Base-by-base conservation (phyloP, 2,113 vertebrate genomes). In the Hippocampus barbouri region DNA sequence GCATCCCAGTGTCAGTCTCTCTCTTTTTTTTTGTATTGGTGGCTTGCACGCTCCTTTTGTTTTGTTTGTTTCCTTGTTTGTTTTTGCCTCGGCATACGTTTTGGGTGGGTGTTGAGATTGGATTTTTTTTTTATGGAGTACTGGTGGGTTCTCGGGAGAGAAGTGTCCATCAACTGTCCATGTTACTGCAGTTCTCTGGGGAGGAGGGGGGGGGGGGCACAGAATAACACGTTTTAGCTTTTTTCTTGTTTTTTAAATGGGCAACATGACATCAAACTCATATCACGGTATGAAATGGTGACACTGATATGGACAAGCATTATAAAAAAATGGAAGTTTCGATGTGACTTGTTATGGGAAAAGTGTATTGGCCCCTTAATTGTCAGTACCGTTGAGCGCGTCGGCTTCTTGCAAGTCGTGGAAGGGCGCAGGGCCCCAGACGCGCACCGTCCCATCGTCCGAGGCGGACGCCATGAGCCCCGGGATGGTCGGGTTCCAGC, bases 161-260 rank as follows among this genome's bases (percentile, higher is more conserved):
- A 92, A 93, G 94, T 89, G 93, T 94, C 92, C 95, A 98, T 99
- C 97, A 99, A 97, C 97, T 99, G 95, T 99, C 96, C 97, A 98
- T 98, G 90, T 95, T 98, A 93, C 95, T 97, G 97, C 95, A 95
- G 93, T 96, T 97, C 92, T 99, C 97, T 98, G 92, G 49, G 73
- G 83, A 74, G 75, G 34, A 5, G 30, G 30, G 30, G 30, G 30
- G 30, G 30, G 30, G 34, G 34, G 0, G 5, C 5, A 56, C 45
- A 71, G 54, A 56, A 49, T 49, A 11, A 30, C 9, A 62, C 40
- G 8, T 61, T 18, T 38, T 34, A 20, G 57, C 11, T 15, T 60
- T 16, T 60, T 30, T 6, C 8, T 49, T 10, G 14, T 11, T 12
- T 34, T 34, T 34, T 34, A 34, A 45, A 45, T 45, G 9, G 14